Base-by-base conservation (phyloP, 2,888 invertebrate species). In the Oscheius myriophilus region DNA sequence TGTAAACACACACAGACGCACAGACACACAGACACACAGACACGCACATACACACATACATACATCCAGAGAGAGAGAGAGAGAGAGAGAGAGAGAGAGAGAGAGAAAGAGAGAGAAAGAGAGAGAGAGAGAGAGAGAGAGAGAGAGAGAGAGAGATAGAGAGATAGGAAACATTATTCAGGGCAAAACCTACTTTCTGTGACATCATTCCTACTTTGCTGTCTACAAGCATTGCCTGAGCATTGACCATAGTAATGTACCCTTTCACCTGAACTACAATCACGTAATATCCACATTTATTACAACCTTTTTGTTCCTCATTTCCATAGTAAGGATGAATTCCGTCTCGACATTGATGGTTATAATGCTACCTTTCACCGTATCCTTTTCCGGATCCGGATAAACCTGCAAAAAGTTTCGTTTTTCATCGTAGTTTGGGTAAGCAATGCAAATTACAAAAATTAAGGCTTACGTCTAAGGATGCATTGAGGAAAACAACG, bases 191-290 rank as follows among this genome's bases (percentile, higher is more conserved):
- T 21, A 82, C 84, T 74, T 82, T 82, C 58, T 84, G 84, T n/a
- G 81, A 81, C 69, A 84, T 71, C 16, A 80, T 58, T 6, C 75
- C 79, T 53, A 84, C 72, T 71, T 82, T 81, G 23, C 76, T 77
- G 43, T 84, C 78, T 4, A 79, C 72, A 7, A 84, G 64, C 18
- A 73, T 71, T 0, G 83, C 84, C 58, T 79, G 78, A 25, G 82
- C 80, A 67, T 82, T 82, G 42, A 79, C 71, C 76, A 84, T 76
- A 46, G 81, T 82, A 49, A 84, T 67, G 61, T 79, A 76, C 14
- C 81, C 82, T 62, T 83, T 81, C 39, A 84, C 77, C 71, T 71
- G 26, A 46, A 58, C 43, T 4, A 23, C 1, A 18, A 26, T 61
- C 26, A 12, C 16, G 45, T 14, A 14, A 43, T 14, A 43, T 43